A percentile compares a stretch with the other conserved stretches of the same genome.
phyloP scores from a whole-genome alignment of 2,888 invertebrate genomes.

The Machimus atricapillus region DNA sequence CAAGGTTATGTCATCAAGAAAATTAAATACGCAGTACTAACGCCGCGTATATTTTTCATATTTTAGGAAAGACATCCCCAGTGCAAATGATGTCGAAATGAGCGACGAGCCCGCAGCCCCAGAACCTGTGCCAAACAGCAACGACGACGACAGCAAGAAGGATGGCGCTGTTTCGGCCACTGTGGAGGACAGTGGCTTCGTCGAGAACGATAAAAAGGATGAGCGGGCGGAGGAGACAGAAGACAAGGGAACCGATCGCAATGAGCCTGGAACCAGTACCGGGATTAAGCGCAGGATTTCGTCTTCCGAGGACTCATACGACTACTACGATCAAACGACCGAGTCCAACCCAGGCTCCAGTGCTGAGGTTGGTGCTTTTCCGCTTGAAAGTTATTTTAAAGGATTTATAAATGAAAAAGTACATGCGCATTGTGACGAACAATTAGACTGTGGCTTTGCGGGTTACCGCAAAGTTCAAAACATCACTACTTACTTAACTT shows the following conservation, averaged over 20 bases:
- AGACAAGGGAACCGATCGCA: neutral
- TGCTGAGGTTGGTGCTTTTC: conserved; percentile 4
- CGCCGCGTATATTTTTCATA: neutral
- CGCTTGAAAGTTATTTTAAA: neutral
- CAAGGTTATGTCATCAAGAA: conserved; percentile 27
- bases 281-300: conserved; percentile 42
- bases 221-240: neutral
- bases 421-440: neutral
- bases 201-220: conserved; percentile 16
- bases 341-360: neutral
- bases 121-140: conserved; percentile 11
- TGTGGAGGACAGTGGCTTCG: neutral
- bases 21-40: conserved; percentile 25
- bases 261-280: conserved; percentile 24
- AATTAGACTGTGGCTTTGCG: neutral
- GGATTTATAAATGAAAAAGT: neutral
- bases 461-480: neutral
- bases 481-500: neutral
- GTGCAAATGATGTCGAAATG: conserved; percentile 8
- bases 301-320: conserved; percentile 44
- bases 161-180: neutral
- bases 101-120: neutral
- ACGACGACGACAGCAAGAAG: neutral
- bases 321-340: neutral
- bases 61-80: neutral